phyloP scores from a whole-genome alignment of 1,140 invertebrate species.

The Drosophila fuyamai region DNA sequence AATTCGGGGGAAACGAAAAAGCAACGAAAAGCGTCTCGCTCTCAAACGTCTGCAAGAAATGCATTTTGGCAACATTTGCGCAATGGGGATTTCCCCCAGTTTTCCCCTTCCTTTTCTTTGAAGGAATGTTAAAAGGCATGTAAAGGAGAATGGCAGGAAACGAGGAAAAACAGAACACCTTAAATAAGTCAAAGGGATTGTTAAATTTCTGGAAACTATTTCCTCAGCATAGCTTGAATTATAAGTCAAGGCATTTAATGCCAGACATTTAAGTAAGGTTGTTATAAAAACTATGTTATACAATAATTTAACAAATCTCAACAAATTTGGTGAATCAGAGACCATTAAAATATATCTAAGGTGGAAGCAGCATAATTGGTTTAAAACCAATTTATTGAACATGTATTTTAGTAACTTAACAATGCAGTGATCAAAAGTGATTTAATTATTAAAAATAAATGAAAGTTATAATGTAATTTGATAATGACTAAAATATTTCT shows the following conservation, averaged over 20 bases:
- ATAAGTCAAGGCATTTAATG: background rate
- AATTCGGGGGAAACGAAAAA: conserved; percentile 16
- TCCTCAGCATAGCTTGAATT: background rate
- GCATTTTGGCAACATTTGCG: conserved; percentile 28
- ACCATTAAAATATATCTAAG: too few species aligned
- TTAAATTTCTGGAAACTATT: conserved; percentile 17
- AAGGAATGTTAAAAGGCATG: conserved; percentile 17
- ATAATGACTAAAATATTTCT: too few species aligned
- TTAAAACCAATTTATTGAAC: too few species aligned
- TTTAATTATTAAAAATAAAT: too few species aligned
- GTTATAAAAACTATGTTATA: background rate
- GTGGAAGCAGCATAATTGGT: too few species aligned
- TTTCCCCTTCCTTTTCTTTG: background rate
- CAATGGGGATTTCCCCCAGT: background rate
- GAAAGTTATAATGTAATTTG: too few species aligned
- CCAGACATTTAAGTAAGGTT: background rate
- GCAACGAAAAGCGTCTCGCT: conserved; percentile 1
- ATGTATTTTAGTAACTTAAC: too few species aligned
- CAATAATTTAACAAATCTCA: too few species aligned
- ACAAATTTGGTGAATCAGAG: too few species aligned
- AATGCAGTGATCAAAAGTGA: too few species aligned
- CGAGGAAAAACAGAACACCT: background rate
- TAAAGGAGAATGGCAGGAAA: background rate
- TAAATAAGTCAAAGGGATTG: conserved; percentile 20
- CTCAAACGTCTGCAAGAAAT: conserved; percentile 14